These are phyloP conservation scores for Timema cristinae DNA, from an alignment of 2,888 invertebrate genomes.

Conservation along the genomic window DNA sequence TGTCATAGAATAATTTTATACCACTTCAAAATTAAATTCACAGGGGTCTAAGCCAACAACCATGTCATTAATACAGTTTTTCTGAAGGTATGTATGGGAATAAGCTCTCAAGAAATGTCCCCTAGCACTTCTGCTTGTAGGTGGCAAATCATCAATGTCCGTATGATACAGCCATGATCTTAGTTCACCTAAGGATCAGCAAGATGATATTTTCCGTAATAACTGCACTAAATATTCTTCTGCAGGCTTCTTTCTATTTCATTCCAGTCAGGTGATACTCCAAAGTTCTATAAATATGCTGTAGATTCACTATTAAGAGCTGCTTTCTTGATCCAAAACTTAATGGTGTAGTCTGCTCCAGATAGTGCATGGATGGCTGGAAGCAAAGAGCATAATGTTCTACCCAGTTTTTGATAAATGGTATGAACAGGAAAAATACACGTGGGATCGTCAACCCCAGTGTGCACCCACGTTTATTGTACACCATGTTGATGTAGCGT, in stretches of 20 bases:
- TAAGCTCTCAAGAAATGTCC: neutral
- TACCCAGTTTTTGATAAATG: too few relatives aligned
- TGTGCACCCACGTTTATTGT: neutral
- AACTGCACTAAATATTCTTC: neutral
- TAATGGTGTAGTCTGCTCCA: neutral
- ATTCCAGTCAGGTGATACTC: too few relatives aligned
- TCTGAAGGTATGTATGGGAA: neutral
- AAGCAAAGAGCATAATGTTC: too few relatives aligned
- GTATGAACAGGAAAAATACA: too few relatives aligned
- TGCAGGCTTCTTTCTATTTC: neutral
- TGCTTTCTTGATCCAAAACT: neutral
- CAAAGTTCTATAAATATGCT: neutral
- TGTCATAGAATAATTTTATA: neutral
- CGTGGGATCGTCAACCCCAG: neutral
- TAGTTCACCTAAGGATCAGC: neutral
- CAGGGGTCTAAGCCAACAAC: neutral
- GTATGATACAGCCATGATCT: neutral
- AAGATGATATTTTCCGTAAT: neutral
- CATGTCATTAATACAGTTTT: neutral
- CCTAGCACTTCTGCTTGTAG: neutral
- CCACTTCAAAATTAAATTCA: neutral
- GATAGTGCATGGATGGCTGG: too few relatives aligned
- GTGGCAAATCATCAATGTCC: neutral
- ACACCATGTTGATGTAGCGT: neutral
- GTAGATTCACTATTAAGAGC: neutral